Evolutionary conservation across 2,888 invertebrate genomes (phyloP), one percentile per base, ranked within the genome.

Genomic region (Cheilosia grossa): DNA sequence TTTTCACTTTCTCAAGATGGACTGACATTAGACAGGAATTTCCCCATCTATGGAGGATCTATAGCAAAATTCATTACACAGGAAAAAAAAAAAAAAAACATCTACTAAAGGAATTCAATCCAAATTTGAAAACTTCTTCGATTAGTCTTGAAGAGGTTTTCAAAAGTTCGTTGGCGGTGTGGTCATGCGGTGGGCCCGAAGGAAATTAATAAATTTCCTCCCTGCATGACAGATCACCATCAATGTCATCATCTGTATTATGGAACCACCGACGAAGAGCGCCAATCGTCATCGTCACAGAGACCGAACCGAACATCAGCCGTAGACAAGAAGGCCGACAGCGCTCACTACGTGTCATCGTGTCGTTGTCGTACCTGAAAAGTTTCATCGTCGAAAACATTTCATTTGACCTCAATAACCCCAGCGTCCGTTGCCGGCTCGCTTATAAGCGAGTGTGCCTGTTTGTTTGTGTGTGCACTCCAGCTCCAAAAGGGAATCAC

Each of bases 121-220:
- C 37, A 4, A 37, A 37, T 37, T 47, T 53, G 64, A 66, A 78
- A 82, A 82, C 82, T 82, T 82, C 54, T 61, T 67, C 72, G 82
- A 77, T 82, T 78, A 66, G 53, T 66, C 66, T 61, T 51, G 33
- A 53, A 53, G 33, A 53, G 19, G 7, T 67, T 47, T 19, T 59
- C 40, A 51, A 78, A 82, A 82, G 54, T 78, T 73, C 49, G n/a
- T 37, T 13, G 13, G 2, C 17, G 5, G 47, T 17, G 19, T 19
- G 19, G 47, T 17, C 27, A 19, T 33, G 9, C 19, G n/a, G 49
- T 19, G 24, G 19, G 49, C 13, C 37, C 37, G 66, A 44, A 82
- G 82, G 82, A 82, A 82, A 82, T 78, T 82, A 82, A 78, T 82
- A 78, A 78, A 82, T 78, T 82, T 82, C 82, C 82, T 61, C 51